Evolutionary conservation across 2,797 vertebrate species (phyloP).

Genomic region (Hyperoplus immaculatus): DNA sequence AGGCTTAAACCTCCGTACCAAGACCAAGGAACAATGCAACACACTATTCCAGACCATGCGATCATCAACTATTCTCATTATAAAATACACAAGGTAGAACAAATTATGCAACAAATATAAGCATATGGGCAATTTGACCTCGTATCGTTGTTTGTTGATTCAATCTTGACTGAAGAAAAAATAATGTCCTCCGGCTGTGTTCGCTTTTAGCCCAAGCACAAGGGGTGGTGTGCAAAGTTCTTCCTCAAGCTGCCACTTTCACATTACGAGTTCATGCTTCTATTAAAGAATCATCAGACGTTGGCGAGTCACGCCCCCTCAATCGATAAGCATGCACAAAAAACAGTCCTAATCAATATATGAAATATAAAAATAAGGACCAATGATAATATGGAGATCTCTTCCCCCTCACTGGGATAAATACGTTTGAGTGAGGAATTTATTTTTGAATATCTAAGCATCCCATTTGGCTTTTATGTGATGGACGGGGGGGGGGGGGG

Average conservation of each 20-base stretch:
- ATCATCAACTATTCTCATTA: background rate
- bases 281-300: constrained; percentile 72
- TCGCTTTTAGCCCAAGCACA: constrained; percentile 19
- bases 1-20: background rate
- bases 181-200: constrained; percentile 38
- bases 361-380: constrained; percentile 73
- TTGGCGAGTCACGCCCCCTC: constrained; percentile 58
- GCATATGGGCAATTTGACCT: background rate
- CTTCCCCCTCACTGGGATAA: constrained; percentile 49
- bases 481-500: background rate
- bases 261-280: constrained; percentile 46
- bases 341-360: constrained; percentile 64
- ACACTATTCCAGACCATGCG: background rate
- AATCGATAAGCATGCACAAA: constrained; percentile 78
- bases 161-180: constrained; percentile 13
- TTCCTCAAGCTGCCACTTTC: constrained; percentile 54
- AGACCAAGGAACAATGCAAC: background rate
- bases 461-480: constrained; percentile 71
- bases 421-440: constrained; percentile 65
- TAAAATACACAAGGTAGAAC: background rate
- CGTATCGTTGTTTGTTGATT: constrained; percentile 11
- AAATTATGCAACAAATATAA: background rate
- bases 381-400: constrained; percentile 63
- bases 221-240: constrained; percentile 43
- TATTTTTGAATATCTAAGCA: constrained; percentile 66